Conservation (phyloP, 2,113 vertebrate species). For the Zosterops hypoxanthus region DNA sequence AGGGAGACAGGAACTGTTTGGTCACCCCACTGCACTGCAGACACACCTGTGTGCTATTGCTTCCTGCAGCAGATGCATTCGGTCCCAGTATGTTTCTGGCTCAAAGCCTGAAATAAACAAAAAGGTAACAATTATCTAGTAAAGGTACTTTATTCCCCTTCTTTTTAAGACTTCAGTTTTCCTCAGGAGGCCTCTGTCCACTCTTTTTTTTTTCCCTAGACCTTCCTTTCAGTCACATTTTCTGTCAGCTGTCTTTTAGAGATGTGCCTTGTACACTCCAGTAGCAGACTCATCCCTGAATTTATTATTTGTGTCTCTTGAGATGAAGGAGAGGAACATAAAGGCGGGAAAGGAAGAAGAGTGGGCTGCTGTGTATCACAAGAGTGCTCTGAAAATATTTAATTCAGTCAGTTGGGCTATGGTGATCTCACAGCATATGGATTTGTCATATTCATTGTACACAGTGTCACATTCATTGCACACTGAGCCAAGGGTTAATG, state of each 20-base stretch:
- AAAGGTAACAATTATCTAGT: not conserved
- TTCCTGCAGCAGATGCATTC: conserved; percentile 98
- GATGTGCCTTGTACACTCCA: not conserved
- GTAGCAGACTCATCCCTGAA: not conserved
- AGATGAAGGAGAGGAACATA: not conserved
- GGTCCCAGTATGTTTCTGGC: conserved; percentile 96
- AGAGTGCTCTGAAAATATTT: not conserved
- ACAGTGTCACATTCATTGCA: not conserved
- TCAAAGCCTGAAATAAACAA: conserved; percentile 85
- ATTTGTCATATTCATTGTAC: not conserved
- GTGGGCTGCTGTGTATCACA: not conserved
- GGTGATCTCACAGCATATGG: not conserved
- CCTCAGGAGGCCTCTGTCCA: not conserved
- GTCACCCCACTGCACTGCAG: not conserved
- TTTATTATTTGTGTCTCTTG: not conserved
- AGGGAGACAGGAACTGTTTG: not conserved
- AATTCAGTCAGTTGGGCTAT: not conserved
- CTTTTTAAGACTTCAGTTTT: not conserved
- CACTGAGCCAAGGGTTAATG: not conserved
- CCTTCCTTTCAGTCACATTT: not conserved
- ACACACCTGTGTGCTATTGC: conserved; percentile 89
- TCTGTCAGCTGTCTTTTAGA: not conserved
- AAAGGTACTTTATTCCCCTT: not conserved
- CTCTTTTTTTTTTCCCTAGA: not conserved
- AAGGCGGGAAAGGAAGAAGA: not conserved